Conservation (phyloP, 2,797 vertebrate genomes). For the Alectoris magna region DNA sequence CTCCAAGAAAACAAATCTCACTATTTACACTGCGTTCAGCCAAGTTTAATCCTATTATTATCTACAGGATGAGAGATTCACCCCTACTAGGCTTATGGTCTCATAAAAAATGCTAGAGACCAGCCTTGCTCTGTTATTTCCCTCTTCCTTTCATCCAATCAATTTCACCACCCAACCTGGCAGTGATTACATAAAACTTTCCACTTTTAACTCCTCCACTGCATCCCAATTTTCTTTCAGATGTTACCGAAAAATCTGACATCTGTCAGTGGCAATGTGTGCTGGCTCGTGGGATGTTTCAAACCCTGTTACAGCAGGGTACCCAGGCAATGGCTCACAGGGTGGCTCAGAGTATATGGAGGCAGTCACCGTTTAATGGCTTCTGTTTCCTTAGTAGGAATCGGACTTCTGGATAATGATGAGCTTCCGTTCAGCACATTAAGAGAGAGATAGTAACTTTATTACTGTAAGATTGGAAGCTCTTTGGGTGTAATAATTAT, state of each 20-base stretch:
- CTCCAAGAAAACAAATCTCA: conserved; percentile 15
- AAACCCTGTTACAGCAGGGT: not conserved
- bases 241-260: not conserved
- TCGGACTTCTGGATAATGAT: not conserved
- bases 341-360: not conserved
- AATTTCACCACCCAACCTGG: not conserved
- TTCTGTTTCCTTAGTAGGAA: not conserved
- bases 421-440: not conserved
- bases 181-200: not conserved
- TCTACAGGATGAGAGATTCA: not conserved
- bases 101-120: not conserved
- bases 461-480: not conserved
- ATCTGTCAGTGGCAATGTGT: not conserved
- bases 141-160: not conserved
- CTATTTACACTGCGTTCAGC: conserved; percentile 30
- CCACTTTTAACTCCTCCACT: not conserved
- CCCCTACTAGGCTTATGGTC: not conserved
- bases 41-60: conserved; percentile 16
- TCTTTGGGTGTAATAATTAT: not conserved
- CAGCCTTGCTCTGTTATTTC: not conserved
- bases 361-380: not conserved
- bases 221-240: not conserved
- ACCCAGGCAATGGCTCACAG: not conserved
- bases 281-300: not conserved
- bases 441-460: not conserved